Conservation (phyloP, 2,888 invertebrate genomes). For the Epinotia ramella region DNA sequence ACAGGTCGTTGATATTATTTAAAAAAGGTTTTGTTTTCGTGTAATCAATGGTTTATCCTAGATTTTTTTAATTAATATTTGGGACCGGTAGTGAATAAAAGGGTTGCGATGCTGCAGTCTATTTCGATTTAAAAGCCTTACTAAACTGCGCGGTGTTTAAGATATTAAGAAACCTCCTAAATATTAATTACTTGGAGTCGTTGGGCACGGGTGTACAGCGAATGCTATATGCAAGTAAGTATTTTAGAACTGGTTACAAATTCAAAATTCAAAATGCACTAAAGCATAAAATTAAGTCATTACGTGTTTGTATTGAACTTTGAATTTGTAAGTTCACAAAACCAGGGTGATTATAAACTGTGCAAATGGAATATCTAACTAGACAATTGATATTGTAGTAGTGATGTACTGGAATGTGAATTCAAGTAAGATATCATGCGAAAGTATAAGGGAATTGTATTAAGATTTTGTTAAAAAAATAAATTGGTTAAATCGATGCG, state of each 20-base stretch:
- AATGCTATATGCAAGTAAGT: neutral
- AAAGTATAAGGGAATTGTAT: constrained; percentile 12
- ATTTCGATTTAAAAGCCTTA: constrained; percentile 16
- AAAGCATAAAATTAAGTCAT: neutral
- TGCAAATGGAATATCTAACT: constrained; percentile 5
- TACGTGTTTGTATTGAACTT: constrained; percentile 10
- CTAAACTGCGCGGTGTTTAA: constrained; percentile 21
- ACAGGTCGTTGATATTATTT: neutral
- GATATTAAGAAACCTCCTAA: neutral
- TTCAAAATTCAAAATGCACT: constrained; percentile 7
- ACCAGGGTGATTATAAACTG: constrained; percentile 1
- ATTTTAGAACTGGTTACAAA: neutral
- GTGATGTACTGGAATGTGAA: neutral
- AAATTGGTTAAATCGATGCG: constrained; percentile 1
- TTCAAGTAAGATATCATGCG: constrained; percentile 7
- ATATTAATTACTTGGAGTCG: neutral
- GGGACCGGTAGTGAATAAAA: constrained; percentile 2
- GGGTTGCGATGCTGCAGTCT: constrained; percentile 10
- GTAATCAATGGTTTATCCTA: neutral
- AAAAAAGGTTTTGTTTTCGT: neutral
- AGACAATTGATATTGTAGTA: neutral
- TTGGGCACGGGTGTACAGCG: neutral
- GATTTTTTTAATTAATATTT: constrained; percentile 6
- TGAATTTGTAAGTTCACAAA: constrained; percentile 10
- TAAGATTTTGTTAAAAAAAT: constrained; percentile 7